phyloP scores from a whole-genome alignment of 2,797 vertebrate genomes.

The Cirrhinus mrigala region DNA sequence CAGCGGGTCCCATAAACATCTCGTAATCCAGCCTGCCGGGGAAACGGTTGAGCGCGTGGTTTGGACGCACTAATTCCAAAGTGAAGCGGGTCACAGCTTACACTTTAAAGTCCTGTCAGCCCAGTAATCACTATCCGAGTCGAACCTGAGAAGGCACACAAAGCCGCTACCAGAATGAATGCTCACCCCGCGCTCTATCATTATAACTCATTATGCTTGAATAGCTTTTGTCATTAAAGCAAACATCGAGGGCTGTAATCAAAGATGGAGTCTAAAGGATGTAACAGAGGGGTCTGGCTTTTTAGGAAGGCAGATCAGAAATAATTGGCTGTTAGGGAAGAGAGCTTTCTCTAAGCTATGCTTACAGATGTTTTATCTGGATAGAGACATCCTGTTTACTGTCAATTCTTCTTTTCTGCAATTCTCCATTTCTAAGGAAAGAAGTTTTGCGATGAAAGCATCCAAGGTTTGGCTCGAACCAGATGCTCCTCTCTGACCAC shows the following conservation, averaged over 20 bases:
- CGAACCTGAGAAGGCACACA: conserved; percentile 48
- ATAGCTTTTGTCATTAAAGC: conserved; percentile 55
- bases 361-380: conserved; percentile 11
- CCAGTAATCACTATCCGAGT: conserved; percentile 58
- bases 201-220: conserved; percentile 63
- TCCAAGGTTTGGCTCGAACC: conserved; percentile 24
- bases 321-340: conserved; percentile 58
- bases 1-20: conserved; percentile 68
- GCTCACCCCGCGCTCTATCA: conserved; percentile 57
- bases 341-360: conserved; percentile 47
- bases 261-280: conserved; percentile 56
- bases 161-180: conserved; percentile 38
- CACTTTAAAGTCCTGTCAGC: conserved; percentile 58
- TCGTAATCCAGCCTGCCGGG: conserved; percentile 66
- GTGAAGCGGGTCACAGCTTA: conserved; percentile 59
- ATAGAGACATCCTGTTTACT: conserved; percentile 18
- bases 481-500: conserved; percentile 31
- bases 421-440: neutral
- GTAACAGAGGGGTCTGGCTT: conserved; percentile 29
- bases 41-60: conserved; percentile 53
- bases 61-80: conserved; percentile 63
- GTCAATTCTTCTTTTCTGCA: conserved; percentile 8
- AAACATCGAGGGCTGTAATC: conserved; percentile 67
- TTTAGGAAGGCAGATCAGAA: conserved; percentile 47
- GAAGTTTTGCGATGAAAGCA: conserved; percentile 43